Conservation (phyloP, 1,140 invertebrate genomes). For the Panagrolaimus sp. region DNA sequence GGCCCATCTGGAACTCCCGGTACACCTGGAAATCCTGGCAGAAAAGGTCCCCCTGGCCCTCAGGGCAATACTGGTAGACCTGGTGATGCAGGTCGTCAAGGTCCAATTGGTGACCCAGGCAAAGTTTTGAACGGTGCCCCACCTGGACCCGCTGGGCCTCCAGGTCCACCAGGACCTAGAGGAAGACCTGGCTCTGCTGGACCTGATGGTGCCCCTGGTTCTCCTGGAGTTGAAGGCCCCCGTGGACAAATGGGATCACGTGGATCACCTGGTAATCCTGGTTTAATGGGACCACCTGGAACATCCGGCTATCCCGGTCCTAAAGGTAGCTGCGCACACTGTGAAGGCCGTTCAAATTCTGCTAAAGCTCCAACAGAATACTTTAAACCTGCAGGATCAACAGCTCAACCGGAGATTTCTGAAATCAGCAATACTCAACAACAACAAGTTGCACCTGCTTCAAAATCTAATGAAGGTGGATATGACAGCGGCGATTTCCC, state of each 20-base stretch:
- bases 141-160: background rate
- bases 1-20: background rate
- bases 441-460: background rate
- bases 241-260: background rate
- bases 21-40: background rate
- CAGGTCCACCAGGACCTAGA: background rate
- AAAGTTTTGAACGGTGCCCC: conserved; percentile 9
- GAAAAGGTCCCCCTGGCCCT: conserved; percentile 4
- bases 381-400: conserved; percentile 1
- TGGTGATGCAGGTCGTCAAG: background rate
- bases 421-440: background rate
- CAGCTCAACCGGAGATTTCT: background rate
- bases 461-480: background rate
- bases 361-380: background rate
- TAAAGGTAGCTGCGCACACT: background rate
- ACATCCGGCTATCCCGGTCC: background rate
- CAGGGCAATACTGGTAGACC: background rate
- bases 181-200: background rate
- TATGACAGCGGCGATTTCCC: too few species aligned
- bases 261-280: background rate
- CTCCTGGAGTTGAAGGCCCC: background rate
- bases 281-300: background rate
- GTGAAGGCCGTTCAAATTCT: background rate
- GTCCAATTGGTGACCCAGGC: background rate
- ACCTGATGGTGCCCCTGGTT: background rate